These are phyloP conservation scores for Ochropleura leucogaster DNA, from an alignment of 2,888 invertebrate species.

Conservation along the genomic window DNA sequence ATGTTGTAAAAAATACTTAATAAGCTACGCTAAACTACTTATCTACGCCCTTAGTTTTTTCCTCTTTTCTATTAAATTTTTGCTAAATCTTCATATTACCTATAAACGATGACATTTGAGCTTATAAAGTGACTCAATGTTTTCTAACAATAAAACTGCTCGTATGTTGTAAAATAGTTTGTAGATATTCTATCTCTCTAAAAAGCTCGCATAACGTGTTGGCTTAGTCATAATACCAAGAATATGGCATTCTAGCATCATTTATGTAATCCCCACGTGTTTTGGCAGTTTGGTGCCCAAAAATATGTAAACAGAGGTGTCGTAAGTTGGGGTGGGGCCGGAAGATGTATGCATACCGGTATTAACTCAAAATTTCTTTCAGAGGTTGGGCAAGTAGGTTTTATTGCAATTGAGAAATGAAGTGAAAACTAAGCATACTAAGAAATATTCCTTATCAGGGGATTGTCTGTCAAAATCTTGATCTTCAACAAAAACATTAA, in stretches of 20 bases:
- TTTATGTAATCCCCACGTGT: conserved; percentile 68
- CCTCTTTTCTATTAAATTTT: conserved; percentile 12
- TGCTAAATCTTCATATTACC: conserved; percentile 18
- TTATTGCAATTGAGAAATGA: not conserved
- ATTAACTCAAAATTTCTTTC: conserved; percentile 69
- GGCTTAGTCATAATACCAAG: conserved; percentile 68
- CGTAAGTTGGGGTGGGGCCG: conserved; percentile 70
- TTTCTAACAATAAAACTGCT: conserved; percentile 55
- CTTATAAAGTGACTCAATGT: conserved; percentile 47
- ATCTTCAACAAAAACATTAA: not conserved
- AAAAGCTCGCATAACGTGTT: conserved; percentile 61
- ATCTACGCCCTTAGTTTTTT: not conserved
- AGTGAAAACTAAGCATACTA: not conserved
- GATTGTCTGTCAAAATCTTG: not conserved
- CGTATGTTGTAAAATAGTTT: conserved; percentile 37
- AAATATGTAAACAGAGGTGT: conserved; percentile 69
- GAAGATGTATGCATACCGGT: conserved; percentile 77
- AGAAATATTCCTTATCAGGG: not conserved
- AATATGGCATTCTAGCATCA: conserved; percentile 63
- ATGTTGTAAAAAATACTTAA: not conserved
- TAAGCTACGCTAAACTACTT: not conserved
- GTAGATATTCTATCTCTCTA: conserved; percentile 51
- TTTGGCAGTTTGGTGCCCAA: conserved; percentile 59
- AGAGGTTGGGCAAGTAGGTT: conserved; percentile 21
- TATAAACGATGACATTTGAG: conserved; percentile 36